phyloP scores from a whole-genome alignment of 2,797 vertebrate genomes.

The Chelon labrosus region DNA sequence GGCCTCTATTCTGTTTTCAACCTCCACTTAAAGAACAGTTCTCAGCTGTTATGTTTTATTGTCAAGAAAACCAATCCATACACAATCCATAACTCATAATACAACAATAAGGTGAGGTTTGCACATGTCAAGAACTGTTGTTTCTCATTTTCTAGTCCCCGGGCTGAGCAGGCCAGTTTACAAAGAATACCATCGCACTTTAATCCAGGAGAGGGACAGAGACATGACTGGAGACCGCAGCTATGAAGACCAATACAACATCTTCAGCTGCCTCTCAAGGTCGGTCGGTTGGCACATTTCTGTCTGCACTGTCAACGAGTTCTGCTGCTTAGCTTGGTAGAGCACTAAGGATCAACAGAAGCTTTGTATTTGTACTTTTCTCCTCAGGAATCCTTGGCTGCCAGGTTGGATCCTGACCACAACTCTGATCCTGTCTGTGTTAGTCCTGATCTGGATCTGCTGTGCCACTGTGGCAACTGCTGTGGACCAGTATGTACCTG shows the following conservation, averaged over 20 bases:
- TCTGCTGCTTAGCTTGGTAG: not conserved
- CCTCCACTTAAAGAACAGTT: not conserved
- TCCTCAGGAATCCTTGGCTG: constrained; percentile 89
- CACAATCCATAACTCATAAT: not conserved
- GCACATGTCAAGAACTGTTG: not conserved
- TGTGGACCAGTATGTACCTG: constrained; percentile 94
- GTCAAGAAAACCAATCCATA: not conserved
- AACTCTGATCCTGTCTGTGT: constrained; percentile 92
- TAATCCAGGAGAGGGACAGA: constrained; percentile 83
- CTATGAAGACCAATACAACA: constrained; percentile 78
- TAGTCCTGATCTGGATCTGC: constrained; percentile 98
- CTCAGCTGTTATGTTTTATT: not conserved
- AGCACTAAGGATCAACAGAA: not conserved
- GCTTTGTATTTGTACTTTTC: not conserved
- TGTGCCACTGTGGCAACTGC: constrained; percentile 97
- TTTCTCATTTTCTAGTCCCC: constrained; percentile 62
- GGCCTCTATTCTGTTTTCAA: constrained; percentile 32
- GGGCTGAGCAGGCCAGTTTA: constrained; percentile 76
- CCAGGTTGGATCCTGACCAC: constrained; percentile 96
- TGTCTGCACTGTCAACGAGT: not conserved
- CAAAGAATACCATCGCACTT: constrained; percentile 82
- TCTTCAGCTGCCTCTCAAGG: constrained; percentile 87
- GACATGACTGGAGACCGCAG: constrained; percentile 73
- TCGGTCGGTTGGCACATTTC: constrained; percentile 51
- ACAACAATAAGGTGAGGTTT: not conserved